Evolutionary conservation across 2,797 vertebrate species (phyloP).

Genomic region (Sebastes kiyomatsui): DNA sequence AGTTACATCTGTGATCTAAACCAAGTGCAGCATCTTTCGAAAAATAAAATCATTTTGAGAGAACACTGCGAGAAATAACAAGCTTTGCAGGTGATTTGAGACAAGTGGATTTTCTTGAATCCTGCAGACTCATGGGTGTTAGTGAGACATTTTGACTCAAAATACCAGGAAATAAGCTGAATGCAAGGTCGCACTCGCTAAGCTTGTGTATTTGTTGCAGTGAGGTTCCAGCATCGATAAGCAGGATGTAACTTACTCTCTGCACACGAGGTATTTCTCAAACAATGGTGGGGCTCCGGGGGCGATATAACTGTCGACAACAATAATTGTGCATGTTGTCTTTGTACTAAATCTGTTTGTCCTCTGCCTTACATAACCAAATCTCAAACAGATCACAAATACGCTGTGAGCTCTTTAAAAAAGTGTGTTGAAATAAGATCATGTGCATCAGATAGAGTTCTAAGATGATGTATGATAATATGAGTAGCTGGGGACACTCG

Average conservation of each 20-base stretch:
- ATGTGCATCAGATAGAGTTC: conserved; percentile 37
- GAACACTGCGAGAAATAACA: conserved; percentile 72
- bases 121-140: conserved; percentile 20
- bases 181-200: conserved; percentile 45
- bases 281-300: conserved; percentile 42
- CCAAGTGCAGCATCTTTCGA: conserved; percentile 77
- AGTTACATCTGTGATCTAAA: conserved; percentile 75
- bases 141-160: conserved; percentile 31
- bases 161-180: conserved; percentile 41
- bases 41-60: conserved; percentile 65
- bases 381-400: conserved; percentile 34
- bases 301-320: conserved; percentile 41
- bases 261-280: conserved; percentile 74
- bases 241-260: conserved; percentile 65
- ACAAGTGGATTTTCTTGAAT: conserved; percentile 29
- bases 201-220: conserved; percentile 75
- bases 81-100: conserved; percentile 60
- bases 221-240: conserved; percentile 72
- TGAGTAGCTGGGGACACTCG: conserved; percentile 13
- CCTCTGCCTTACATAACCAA: conserved; percentile 30
- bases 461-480: conserved; percentile 30
- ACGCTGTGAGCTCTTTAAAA: conserved; percentile 60
- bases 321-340: conserved; percentile 79
- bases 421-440: conserved; percentile 41
- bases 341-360: conserved; percentile 44